Base-by-base conservation (phyloP, 2,888 invertebrate genomes). In the Notocelia uddmanniana region DNA sequence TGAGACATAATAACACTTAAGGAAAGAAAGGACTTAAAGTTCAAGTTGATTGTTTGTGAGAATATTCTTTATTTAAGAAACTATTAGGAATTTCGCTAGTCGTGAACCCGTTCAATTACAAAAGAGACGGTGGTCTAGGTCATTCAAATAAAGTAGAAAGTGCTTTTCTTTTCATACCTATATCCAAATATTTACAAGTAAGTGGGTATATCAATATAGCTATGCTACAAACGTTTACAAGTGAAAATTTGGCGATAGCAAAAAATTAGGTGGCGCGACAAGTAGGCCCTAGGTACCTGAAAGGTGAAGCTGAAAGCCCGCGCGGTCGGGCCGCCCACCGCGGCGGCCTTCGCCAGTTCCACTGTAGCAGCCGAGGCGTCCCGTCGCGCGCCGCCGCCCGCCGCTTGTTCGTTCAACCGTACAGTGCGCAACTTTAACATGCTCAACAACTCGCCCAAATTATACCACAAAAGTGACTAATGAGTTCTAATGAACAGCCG, bases 401-500 rank as follows among this genome's bases (percentile, higher is more conserved):
- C 73, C 77, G 73, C 78, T 74, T 74, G 73, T 75, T 76, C 79
- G 75, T 71, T 78, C 81, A 75, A 75, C 73, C 81, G 81, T 80
- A 80, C 73, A 75, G 82, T 83, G 86, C 80, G 83, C 77, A 89
- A 91, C 87, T 91, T 89, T 87, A 89, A 87, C 88, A 91, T 91
- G 90, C 79, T 83, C 77, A 78, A 73, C 76, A 79, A 77, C 79
- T 81, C 71, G 79, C 83, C 86, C 86, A 81, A 81, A 77, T 78
- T 77, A 79, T 81, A 78, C 81, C 78, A 78, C 76, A 79, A 79
- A 81, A 85, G 88, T 89, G 88, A 85, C 86, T 85, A 80, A 90
- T 88, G 85, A 83, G 59, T 68, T 59, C 58, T 31, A 59, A 41
- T 26, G 41, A 45, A 54, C 54, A 41, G 15, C 41, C 21, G 37